phyloP scores from a whole-genome alignment of 2,797 vertebrate species.

The Dermochelys coriacea region DNA sequence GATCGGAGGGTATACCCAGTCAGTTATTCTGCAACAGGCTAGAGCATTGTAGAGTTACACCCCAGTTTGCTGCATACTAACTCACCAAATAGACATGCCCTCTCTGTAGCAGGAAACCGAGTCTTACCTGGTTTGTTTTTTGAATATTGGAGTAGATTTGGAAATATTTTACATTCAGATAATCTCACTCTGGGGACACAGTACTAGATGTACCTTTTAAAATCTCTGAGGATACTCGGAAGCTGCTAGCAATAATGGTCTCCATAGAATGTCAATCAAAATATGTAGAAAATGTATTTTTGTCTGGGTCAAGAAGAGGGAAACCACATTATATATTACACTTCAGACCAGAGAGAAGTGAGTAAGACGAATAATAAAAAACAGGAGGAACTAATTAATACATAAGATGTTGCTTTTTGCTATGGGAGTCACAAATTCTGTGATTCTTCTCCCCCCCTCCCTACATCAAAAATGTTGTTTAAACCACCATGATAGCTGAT shows the following conservation, averaged over 20 bases:
- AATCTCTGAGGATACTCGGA: background rate
- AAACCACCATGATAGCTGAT: background rate
- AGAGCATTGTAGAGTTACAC: background rate
- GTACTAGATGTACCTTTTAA: background rate
- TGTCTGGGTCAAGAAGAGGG: background rate
- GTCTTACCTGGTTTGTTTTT: background rate
- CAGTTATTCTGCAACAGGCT: background rate
- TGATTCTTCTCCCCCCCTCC: background rate
- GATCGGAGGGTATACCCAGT: background rate
- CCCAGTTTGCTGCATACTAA: background rate
- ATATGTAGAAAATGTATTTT: background rate
- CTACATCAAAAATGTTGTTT: too few species aligned
- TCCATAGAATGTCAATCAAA: background rate
- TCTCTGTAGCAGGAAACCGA: background rate
- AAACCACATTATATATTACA: background rate
- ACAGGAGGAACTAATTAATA: background rate
- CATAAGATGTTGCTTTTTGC: background rate
- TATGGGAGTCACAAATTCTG: background rate
- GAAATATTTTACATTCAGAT: background rate
- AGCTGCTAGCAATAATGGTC: background rate
- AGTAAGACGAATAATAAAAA: background rate
- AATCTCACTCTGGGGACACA: background rate
- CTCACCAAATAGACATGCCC: background rate
- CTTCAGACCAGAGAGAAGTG: background rate
- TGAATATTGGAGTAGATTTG: background rate